Base-by-base conservation (phyloP, 2,797 vertebrate genomes). In the Merluccius polli region DNA sequence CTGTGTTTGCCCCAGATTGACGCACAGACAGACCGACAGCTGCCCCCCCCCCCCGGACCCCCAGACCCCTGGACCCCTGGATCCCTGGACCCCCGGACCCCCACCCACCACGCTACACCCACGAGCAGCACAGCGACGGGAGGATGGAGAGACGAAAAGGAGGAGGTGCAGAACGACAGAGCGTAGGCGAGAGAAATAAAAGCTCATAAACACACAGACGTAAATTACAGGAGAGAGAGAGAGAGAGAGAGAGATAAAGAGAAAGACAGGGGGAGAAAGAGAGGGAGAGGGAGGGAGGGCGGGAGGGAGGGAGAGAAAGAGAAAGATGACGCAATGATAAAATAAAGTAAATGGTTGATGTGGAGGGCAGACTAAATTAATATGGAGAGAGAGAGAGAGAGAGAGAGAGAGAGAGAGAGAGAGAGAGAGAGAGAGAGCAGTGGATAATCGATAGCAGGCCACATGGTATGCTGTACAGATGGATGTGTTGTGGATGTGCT, bases 341-440 rank as follows among this genome's bases (percentile, higher is more conserved):
- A 35, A 35, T 35, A 8, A 35, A 35, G 33, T 35, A 35, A 8
- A 35, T 35, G 33, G 33, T n/a, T n/a, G n/a, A n/a, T n/a, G n/a
- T 48, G 3, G 44, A 48, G 16, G 21, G 44, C 18, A 48, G 18
- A 15, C 15, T 48, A 6, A 18, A 48, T 35, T 35, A 35, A 35
- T 35, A 35, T 35, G 33, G 33, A 35, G 69, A 77, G 1, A 41
- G 85, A 85, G 84, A 80, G 81, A 72, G 30, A 78, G 70, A 84
- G 90, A 88, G 89, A 86, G 80, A 91, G 87, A 87, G 80, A 69
- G 33, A 79, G 83, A 71, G 70, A 35, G 70, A 36, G 69, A 35
- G 69, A 33, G 35, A 41, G 35, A 41, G 33, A 24, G 35, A 41
- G 70, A 41, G 35, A 12, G 35, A 29, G 70, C 27, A n/a, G n/a